Conservation (phyloP, 2,888 invertebrate genomes). For the Eubasilissa splendida region DNA sequence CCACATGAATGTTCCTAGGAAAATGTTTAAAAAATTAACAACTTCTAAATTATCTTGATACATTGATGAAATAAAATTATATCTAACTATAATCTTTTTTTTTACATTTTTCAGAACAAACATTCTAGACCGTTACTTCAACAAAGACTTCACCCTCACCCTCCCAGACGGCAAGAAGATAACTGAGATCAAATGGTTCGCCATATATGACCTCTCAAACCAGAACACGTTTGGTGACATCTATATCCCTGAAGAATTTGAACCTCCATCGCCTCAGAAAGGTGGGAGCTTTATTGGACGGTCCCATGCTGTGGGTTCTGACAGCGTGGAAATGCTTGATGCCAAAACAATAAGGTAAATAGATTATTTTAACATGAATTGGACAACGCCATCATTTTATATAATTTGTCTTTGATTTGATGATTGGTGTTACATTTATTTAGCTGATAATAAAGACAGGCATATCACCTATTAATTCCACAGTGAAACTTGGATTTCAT, state of each 20-base stretch:
- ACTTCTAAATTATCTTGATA: too few relatives aligned
- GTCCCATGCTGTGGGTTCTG: slow-evolving; percentile 80
- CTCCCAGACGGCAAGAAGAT: slow-evolving; percentile 90
- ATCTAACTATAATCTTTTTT: too few relatives aligned
- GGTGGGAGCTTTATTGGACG: slow-evolving; percentile 73
- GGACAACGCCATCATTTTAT: neutral
- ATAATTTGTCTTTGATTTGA: neutral
- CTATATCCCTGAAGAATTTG: slow-evolving; percentile 91
- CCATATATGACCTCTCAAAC: slow-evolving; percentile 88
- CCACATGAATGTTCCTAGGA: too few relatives aligned
- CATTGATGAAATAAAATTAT: too few relatives aligned
- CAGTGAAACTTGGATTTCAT: neutral
- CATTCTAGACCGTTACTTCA: slow-evolving; percentile 87
- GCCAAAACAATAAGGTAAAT: slow-evolving; percentile 79
- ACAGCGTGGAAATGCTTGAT: slow-evolving; percentile 82
- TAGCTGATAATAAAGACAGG: neutral
- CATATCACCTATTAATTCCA: neutral
- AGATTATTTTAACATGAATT: neutral
- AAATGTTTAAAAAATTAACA: too few relatives aligned
- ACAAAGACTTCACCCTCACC: slow-evolving; percentile 85
- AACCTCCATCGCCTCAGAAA: slow-evolving; percentile 83
- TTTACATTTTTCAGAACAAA: slow-evolving; percentile 78
- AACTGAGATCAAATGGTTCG: slow-evolving; percentile 91
- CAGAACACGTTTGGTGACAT: slow-evolving; percentile 94
- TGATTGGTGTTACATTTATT: too few relatives aligned